A percentile compares a stretch with the other conserved stretches of the same genome.
Conservation (phyloP, 1,140 invertebrate genomes). For the Aleiodes sp. region DNA sequence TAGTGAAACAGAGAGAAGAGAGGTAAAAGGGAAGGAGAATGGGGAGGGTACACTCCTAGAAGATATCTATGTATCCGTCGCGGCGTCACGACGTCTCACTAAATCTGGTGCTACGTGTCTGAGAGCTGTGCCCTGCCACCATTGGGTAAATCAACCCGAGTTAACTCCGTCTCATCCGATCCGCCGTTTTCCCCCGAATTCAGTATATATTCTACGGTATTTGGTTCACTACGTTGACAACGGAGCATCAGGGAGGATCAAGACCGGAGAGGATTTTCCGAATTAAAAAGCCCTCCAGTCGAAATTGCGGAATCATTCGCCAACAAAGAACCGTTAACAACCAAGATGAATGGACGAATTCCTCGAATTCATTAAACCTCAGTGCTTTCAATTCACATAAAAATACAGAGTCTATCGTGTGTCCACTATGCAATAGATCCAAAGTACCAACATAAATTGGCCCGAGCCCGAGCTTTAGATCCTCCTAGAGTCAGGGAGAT, state of each 20-base stretch:
- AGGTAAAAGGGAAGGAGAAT: conserved; percentile 34
- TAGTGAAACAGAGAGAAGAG: conserved; percentile 31
- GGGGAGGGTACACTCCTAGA: conserved; percentile 53
- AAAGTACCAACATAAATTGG: conserved; percentile 32
- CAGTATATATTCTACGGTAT: conserved; percentile 31
- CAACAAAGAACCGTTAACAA: no score
- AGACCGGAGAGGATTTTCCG: no score
- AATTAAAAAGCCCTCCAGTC: no score
- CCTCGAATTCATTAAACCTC: no score
- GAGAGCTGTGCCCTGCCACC: conserved; percentile 49
- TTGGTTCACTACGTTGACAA: conserved; percentile 38
- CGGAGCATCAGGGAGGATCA: no score
- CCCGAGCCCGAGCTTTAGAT: conserved; percentile 13
- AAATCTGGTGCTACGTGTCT: conserved; percentile 65
- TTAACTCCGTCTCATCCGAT: conserved; percentile 61
- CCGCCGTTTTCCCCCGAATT: conserved; percentile 54
- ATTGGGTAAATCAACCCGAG: conserved; percentile 62
- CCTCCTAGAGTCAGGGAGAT: conserved; percentile 44
- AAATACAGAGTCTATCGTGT: conserved; percentile 36
- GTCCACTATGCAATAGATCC: conserved; percentile 23
- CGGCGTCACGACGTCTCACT: conserved; percentile 63
- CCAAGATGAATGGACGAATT: no score
- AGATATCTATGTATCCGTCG: conserved; percentile 65
- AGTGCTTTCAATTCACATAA: neutral
- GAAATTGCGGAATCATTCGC: no score